These are phyloP conservation scores for Acanthopleura granulata DNA, from an alignment of 2,888 invertebrate species.

Conservation along the genomic window DNA sequence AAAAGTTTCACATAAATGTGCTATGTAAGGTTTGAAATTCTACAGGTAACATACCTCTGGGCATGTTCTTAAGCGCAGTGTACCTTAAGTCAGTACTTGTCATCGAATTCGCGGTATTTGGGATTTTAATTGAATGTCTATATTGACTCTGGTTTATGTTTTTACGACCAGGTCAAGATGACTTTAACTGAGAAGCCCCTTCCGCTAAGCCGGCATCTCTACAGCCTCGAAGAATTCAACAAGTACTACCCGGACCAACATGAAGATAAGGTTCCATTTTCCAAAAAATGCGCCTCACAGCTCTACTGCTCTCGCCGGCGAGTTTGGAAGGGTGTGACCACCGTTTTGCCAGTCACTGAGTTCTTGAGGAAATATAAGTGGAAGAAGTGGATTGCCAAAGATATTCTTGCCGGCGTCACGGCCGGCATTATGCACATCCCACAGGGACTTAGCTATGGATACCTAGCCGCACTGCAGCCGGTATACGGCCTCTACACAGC, in stretches of 20 bases:
- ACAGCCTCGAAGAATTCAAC: constrained; percentile 3
- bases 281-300: background rate
- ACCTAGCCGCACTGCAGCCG: constrained; percentile 56
- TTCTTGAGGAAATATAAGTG: constrained; percentile 58
- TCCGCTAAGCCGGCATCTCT: background rate
- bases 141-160: no score
- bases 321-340: constrained; percentile 45
- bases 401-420: constrained; percentile 64
- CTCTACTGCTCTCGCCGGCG: constrained; percentile 48
- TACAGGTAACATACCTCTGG: no score
- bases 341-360: constrained; percentile 55
- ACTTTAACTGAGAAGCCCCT: background rate
- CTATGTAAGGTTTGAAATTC: no score
- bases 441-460: constrained; percentile 63
- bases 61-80: no score
- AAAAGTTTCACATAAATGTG: no score
- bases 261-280: background rate
- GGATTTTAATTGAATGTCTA: no score
- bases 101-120: no score
- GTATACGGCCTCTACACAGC: constrained; percentile 62
- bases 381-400: constrained; percentile 49
- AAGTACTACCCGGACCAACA: constrained; percentile 2
- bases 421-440: constrained; percentile 67
- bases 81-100: no score
- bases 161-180: background rate